A percentile compares a stretch with the other conserved stretches of the same genome.
These are phyloP conservation scores for Tethea ocularis DNA, from an alignment of 2,888 invertebrate genomes.

Conservation along the genomic window DNA sequence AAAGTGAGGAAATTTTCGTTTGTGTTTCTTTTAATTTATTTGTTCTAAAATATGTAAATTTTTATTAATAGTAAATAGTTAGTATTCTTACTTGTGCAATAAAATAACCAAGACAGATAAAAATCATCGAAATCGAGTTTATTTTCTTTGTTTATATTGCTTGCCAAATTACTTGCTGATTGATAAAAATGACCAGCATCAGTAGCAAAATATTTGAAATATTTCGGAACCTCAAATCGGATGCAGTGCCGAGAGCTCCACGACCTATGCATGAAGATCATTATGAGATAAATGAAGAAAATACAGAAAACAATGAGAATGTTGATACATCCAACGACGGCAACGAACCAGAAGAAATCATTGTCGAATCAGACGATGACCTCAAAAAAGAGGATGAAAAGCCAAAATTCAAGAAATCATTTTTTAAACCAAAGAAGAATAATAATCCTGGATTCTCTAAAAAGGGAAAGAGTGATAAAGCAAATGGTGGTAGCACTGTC, in stretches of 20 bases:
- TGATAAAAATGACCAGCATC: conserved; percentile 41
- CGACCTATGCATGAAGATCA: conserved; percentile 44
- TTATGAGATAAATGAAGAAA: conserved; percentile 23
- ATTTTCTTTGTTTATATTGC: background rate
- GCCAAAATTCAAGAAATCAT: conserved; percentile 48
- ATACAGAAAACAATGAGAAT: conserved; percentile 41
- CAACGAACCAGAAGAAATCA: conserved; percentile 45
- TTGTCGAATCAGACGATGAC: conserved; percentile 49
- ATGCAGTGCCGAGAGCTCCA: conserved; percentile 79
- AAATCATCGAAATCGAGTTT: background rate
- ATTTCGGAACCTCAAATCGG: conserved; percentile 75
- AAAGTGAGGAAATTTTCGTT: conserved; percentile 12
- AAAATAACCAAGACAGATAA: no score
- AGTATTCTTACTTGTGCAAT: no score
- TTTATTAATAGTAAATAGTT: no score
- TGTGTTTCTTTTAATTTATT: background rate
- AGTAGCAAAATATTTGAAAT: conserved; percentile 63
- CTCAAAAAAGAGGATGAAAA: conserved; percentile 47
- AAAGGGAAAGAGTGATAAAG: conserved; percentile 29
- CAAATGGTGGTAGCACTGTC: conserved; percentile 49
- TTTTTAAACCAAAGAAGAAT: conserved; percentile 41
- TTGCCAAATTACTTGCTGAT: background rate
- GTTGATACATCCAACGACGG: conserved; percentile 34
- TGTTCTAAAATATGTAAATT: no score
- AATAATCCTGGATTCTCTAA: conserved; percentile 21